Base-by-base conservation (phyloP, 2,113 vertebrate genomes). In the Alouatta palliata region DNA sequence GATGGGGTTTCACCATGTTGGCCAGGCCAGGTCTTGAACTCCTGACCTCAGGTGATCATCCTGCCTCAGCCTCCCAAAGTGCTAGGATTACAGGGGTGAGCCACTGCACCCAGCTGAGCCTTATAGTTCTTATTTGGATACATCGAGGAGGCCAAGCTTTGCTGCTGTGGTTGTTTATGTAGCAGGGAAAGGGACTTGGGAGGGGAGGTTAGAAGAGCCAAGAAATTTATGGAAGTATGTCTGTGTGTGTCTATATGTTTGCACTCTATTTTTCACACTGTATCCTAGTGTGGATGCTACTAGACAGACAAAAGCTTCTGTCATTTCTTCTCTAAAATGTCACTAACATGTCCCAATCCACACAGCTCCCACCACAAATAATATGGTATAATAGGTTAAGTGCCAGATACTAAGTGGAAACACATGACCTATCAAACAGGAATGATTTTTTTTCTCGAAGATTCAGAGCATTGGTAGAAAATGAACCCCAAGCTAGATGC, bases 371-470 rank as follows among this genome's bases (percentile, higher is more conserved):
- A 61, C 17, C 19, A 90, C 47, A 79, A 95, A 56, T 91, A 92
- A 97, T 13, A 90, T 84, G n/a, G 12, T 45, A 89, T 83, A 93
- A 94, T 54, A 93, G 21, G 47, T 83, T 89, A 37, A 83, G 61
- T 93, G 47, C n/a, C 79, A 87, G 47, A 87, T 89, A 54, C 40
- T 96, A 89, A 96, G 47, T 89, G 83, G 47, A 95, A 95, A 91
- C 76, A 83, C 6, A 70, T 73, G 70, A 93, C 64, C 5, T 95
- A 79, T 84, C 81, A 95, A 91, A 73, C 8, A 66, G 52, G 37
- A 85, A 71, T 92, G 52, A 71, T 8, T 75, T 87, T 93, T 94
- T 94, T 90, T 52, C 77, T 95, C 30, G 25, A 77, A 90, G 23
- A 86, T 37, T 35, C 56, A 96, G 13, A 92, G 20, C 32, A 54